These are phyloP conservation scores for Premnoplex brunnescens DNA, from an alignment of 2,797 vertebrate genomes.

Conservation along the genomic window DNA sequence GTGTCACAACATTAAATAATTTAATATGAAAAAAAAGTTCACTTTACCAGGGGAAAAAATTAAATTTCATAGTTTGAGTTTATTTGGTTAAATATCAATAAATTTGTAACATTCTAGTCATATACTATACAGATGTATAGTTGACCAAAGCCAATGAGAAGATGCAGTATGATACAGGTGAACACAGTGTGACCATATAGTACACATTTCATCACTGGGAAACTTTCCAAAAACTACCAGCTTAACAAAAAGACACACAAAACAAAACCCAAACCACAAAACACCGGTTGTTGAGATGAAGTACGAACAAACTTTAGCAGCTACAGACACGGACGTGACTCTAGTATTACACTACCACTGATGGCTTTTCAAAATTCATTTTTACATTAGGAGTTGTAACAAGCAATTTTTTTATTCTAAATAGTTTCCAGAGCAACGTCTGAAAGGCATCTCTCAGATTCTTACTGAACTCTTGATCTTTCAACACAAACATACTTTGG, in stretches of 20 bases:
- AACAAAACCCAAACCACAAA: not conserved
- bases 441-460: not conserved
- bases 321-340: not conserved
- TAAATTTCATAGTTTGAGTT: not conserved
- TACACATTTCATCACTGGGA: not conserved
- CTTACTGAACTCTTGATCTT: not conserved
- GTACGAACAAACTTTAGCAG: not conserved
- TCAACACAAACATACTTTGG: not conserved
- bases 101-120: not conserved
- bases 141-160: not conserved
- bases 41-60: not conserved
- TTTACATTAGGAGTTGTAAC: not conserved
- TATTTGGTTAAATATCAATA: not conserved
- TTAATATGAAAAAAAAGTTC: not conserved
- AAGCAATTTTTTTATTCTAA: not conserved
- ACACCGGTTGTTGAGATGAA: not conserved
- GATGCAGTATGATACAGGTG: not conserved
- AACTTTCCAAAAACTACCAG: not conserved
- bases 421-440: not conserved
- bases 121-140: not conserved
- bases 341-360: not conserved
- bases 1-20: not conserved
- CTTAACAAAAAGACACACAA: not conserved
- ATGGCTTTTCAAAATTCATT: not conserved
- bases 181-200: not conserved